phyloP scores from a whole-genome alignment of 2,888 invertebrate species.

The Amphiduros pacificus region DNA sequence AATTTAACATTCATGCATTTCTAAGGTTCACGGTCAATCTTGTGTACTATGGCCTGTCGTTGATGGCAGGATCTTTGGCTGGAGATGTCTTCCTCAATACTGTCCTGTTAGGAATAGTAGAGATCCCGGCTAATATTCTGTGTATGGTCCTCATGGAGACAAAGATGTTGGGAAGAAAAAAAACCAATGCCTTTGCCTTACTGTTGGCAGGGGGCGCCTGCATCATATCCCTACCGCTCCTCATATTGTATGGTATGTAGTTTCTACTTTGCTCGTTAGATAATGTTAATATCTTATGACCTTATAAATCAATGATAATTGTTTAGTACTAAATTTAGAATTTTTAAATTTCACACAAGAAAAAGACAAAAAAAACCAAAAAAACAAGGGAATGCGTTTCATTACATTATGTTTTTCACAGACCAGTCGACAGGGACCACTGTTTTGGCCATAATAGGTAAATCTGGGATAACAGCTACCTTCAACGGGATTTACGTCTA shows the following conservation, averaged over 20 bases:
- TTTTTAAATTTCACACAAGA: too few relatives aligned
- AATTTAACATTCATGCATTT: not conserved
- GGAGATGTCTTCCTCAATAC: slow-evolving; percentile 32
- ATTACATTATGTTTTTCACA: too few relatives aligned
- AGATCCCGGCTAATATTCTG: slow-evolving; percentile 30
- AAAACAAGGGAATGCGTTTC: too few relatives aligned
- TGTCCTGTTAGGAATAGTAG: slow-evolving; percentile 26
- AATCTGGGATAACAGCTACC: too few relatives aligned
- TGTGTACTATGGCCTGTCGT: slow-evolving; percentile 31
- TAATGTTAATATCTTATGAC: too few relatives aligned
- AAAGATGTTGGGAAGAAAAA: not conserved
- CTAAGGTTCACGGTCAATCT: slow-evolving; percentile 29
- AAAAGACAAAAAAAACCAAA: too few relatives aligned
- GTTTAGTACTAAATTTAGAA: too few relatives aligned
- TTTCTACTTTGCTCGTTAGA: too few relatives aligned
- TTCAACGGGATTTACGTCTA: too few relatives aligned
- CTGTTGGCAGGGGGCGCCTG: not conserved
- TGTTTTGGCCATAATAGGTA: too few relatives aligned
- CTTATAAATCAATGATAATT: too few relatives aligned
- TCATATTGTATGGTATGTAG: not conserved
- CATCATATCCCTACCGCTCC: slow-evolving; percentile 2
- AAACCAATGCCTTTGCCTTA: not conserved
- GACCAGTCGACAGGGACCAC: too few relatives aligned
- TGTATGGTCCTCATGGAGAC: slow-evolving; percentile 7
- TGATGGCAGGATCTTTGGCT: slow-evolving; percentile 26